Percentiles rank a stretch among this genome's conserved stretches.
Evolutionary conservation across 2,888 invertebrate genomes (phyloP).

Genomic region (Mayetiola destructor): DNA sequence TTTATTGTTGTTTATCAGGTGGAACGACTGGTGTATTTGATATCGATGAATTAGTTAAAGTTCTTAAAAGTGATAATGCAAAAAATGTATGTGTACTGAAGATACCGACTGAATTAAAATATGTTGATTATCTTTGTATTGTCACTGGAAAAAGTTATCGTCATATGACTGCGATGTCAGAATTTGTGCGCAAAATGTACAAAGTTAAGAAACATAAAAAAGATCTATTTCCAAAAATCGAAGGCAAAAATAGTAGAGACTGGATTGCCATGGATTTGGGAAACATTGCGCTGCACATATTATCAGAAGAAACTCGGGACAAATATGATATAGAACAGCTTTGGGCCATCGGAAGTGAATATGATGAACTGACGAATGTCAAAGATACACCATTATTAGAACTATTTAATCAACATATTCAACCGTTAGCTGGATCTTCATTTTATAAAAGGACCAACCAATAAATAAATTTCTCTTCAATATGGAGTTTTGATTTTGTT

Average conservation of each 20-base stretch:
- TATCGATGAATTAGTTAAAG: slow-evolving; percentile 64
- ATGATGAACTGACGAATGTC: slow-evolving; percentile 54
- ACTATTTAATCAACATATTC: slow-evolving; percentile 54
- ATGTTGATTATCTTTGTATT: slow-evolving; percentile 74
- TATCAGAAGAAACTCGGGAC: slow-evolving; percentile 52
- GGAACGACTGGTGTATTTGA: slow-evolving; percentile 77
- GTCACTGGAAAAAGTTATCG: slow-evolving; percentile 57
- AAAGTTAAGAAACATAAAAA: slow-evolving; percentile 46
- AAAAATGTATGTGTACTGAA: slow-evolving; percentile 65
- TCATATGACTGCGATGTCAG: slow-evolving; percentile 59
- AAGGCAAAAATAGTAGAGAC: slow-evolving; percentile 58
- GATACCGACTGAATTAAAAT: slow-evolving; percentile 57
- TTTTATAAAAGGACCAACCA: slow-evolving; percentile 40
- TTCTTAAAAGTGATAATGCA: slow-evolving; percentile 63
- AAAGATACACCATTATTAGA: slow-evolving; percentile 44
- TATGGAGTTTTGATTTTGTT: neutral
- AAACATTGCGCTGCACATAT: slow-evolving; percentile 83
- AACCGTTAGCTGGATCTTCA: slow-evolving; percentile 46
- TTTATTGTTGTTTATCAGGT: slow-evolving; percentile 38
- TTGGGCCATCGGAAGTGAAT: slow-evolving; percentile 76
- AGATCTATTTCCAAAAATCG: slow-evolving; percentile 59
- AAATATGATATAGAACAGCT: slow-evolving; percentile 78
- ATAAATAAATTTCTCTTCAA: no score
- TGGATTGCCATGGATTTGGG: slow-evolving; percentile 89
- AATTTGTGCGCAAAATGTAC: slow-evolving; percentile 59